Evolutionary conservation across 2,888 invertebrate species (phyloP).

Genomic region (Rapana venosa): DNA sequence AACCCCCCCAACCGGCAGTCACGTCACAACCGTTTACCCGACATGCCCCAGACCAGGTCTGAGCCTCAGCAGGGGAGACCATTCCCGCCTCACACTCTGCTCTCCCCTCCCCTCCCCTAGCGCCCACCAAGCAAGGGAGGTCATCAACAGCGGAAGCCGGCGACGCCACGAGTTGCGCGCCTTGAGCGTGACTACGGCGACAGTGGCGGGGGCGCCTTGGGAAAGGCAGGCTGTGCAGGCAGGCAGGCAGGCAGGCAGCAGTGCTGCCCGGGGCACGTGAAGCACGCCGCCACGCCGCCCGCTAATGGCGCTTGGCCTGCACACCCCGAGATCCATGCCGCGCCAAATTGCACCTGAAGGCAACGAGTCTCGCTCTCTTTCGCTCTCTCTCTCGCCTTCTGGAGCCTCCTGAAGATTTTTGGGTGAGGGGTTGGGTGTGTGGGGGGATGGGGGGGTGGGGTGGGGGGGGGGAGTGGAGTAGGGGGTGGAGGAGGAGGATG

Average conservation of each 20-base stretch:
- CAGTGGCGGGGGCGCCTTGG: constrained; percentile 29
- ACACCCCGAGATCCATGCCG: not conserved
- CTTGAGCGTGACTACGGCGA: constrained; percentile 17
- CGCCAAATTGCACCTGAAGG: constrained; percentile 19
- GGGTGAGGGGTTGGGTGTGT: too few species aligned
- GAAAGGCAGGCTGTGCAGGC: not conserved
- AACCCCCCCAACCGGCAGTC: not conserved
- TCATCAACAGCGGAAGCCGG: not conserved
- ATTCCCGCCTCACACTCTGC: constrained; percentile 30
- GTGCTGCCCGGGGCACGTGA: not conserved
- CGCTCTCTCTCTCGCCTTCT: too few species aligned
- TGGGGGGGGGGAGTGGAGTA: too few species aligned
- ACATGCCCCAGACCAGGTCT: not conserved
- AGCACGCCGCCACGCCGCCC: constrained; percentile 1
- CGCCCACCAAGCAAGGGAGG: not conserved
- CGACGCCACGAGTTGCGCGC: constrained; percentile 25
- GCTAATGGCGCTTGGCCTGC: not conserved
- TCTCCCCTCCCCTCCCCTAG: too few species aligned
- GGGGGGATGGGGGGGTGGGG: too few species aligned
- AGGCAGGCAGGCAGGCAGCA: not conserved
- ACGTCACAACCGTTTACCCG: constrained; percentile 10
- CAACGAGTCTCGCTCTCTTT: not conserved
- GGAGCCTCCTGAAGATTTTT: too few species aligned
- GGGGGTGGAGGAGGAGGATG: too few species aligned
- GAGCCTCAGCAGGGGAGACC: constrained; percentile 8